Percentiles rank a stretch among this genome's conserved stretches.
These are phyloP conservation scores for Penaeus vannamei DNA, from an alignment of 1,140 invertebrate species.

Conservation along the genomic window DNA sequence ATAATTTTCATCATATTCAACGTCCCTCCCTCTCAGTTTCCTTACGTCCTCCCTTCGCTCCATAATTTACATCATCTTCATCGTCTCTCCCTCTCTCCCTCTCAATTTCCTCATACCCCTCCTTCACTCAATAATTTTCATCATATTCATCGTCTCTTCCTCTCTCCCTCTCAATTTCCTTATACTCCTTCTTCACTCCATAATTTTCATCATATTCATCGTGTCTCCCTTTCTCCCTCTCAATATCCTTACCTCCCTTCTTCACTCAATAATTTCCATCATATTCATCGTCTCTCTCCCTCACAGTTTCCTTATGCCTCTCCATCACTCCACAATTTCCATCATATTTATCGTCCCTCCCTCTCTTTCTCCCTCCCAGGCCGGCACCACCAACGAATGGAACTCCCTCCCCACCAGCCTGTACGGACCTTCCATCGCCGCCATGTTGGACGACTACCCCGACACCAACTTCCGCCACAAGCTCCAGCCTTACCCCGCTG, in stretches of 20 bases:
- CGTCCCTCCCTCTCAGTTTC: neutral
- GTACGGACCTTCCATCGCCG: conserved; percentile 66
- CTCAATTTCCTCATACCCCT: neutral
- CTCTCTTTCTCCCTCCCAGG: conserved; percentile 6
- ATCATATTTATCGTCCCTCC: neutral
- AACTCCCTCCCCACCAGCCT: conserved; percentile 67
- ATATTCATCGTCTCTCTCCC: neutral
- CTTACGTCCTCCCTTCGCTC: too few species aligned
- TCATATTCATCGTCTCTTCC: neutral
- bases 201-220: neutral
- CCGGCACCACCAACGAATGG: conserved; percentile 64
- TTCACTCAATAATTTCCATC: neutral
- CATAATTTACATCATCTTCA: too few species aligned
- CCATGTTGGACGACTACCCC: conserved; percentile 66
- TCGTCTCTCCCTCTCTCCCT: neutral
- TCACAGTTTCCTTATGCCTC: neutral
- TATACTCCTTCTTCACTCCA: neutral
- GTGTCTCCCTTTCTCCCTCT: neutral
- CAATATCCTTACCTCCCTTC: too few species aligned
- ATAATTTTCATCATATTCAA: neutral
- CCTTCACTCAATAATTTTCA: neutral
- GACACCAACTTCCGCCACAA: conserved; percentile 68
- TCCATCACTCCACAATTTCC: neutral
- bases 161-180: neutral
- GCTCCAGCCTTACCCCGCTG: conserved; percentile 67